A percentile compares a stretch with the other conserved stretches of the same genome.
Conservation (phyloP, 2,888 invertebrate species). For the Gortyna flavago region DNA sequence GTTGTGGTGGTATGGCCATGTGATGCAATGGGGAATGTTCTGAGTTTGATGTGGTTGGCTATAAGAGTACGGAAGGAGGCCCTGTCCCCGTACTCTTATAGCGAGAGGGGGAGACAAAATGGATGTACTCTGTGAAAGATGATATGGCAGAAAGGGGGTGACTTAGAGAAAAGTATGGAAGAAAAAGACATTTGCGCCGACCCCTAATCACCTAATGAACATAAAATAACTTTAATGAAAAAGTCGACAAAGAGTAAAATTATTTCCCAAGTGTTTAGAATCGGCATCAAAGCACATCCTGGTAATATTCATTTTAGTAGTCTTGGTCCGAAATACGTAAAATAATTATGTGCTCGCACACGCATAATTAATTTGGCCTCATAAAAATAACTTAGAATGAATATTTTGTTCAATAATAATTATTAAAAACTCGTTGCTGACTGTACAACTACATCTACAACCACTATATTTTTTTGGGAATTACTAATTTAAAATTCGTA, state of each 20-base stretch:
- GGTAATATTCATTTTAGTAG: neutral
- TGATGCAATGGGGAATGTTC: neutral
- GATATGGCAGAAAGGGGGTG: neutral
- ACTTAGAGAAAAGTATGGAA: neutral
- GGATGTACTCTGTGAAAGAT: neutral
- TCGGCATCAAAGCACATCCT: neutral
- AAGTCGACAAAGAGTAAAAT: neutral
- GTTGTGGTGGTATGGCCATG: neutral
- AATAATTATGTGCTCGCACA: neutral
- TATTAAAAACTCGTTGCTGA: no score
- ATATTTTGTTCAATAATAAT: no score
- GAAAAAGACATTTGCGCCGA: neutral
- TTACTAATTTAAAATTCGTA: neutral
- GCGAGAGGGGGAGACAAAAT: neutral
- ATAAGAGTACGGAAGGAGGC: no score
- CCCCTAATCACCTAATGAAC: neutral
- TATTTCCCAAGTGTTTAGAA: neutral
- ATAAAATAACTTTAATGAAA: neutral
- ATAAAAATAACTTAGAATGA: no score
- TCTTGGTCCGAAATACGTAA: neutral
- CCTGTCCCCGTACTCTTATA: no score
- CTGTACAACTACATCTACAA: no score
- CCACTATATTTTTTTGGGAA: no score
- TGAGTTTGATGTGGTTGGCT: neutral
- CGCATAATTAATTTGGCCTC: no score